Evolutionary conservation across 2,888 invertebrate genomes (phyloP).

Genomic region (Acronicta alni): DNA sequence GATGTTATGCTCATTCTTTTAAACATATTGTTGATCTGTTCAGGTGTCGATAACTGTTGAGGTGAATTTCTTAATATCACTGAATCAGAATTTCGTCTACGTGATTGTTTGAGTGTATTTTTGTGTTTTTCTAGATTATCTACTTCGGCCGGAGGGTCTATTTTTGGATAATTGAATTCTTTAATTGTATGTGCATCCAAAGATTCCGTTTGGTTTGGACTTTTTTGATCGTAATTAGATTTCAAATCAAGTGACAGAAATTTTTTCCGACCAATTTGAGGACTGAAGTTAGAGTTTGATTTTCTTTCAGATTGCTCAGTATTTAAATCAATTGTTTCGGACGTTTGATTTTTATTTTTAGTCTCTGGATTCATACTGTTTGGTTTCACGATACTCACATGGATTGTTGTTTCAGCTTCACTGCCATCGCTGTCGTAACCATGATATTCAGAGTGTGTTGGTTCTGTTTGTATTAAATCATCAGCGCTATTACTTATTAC

Average conservation of each 20-base stretch:
- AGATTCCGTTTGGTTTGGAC: slow-evolving; percentile 48
- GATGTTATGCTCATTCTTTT: slow-evolving; percentile 71
- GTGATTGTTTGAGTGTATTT: slow-evolving; percentile 18
- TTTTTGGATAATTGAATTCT: slow-evolving; percentile 33
- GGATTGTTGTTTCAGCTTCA: slow-evolving; percentile 86
- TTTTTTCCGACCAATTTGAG: slow-evolving; percentile 65
- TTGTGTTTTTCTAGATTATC: slow-evolving; percentile 24
- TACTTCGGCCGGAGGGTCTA: slow-evolving; percentile 13
- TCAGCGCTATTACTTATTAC: slow-evolving; percentile 9
- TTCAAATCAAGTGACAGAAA: slow-evolving; percentile 75
- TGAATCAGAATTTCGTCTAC: slow-evolving; percentile 74
- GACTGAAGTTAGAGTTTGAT: slow-evolving; percentile 15
- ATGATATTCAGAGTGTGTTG: slow-evolving; percentile 74
- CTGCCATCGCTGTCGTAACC: slow-evolving; percentile 88
- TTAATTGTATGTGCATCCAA: slow-evolving; percentile 50
- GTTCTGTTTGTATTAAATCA: slow-evolving; percentile 50
- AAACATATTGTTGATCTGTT: slow-evolving; percentile 67
- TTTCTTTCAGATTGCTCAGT: slow-evolving; percentile 27
- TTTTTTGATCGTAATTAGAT: slow-evolving; percentile 65
- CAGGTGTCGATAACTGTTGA: slow-evolving; percentile 61
- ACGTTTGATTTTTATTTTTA: slow-evolving; percentile 35
- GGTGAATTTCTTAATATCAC: slow-evolving; percentile 62
- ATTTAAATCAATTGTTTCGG: slow-evolving; percentile 36
- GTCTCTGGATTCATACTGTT: slow-evolving; percentile 61
- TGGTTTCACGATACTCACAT: slow-evolving; percentile 79